Conservation (phyloP, 2,888 invertebrate genomes). For the Cerceris ruficornis region DNA sequence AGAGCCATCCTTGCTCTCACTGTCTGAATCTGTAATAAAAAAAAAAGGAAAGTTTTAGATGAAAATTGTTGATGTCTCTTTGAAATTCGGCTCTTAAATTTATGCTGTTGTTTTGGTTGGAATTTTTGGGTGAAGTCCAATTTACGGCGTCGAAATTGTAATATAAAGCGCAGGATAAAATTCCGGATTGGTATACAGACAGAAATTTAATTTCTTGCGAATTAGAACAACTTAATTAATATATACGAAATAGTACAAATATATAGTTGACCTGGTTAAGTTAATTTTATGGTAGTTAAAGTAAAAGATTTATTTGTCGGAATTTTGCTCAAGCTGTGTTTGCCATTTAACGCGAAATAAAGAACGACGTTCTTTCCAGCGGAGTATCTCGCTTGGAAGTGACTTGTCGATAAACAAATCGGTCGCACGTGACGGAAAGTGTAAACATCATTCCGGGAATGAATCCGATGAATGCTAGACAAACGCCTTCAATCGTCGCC, state of each 20-base stretch:
- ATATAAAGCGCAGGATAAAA: no score
- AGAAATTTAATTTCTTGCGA: no score
- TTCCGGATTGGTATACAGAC: no score
- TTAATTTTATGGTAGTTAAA: no score
- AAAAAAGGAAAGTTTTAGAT: neutral
- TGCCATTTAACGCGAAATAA: neutral
- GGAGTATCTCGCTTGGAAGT: neutral
- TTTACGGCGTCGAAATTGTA: no score
- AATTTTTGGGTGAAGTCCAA: neutral
- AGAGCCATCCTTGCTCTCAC: constrained; percentile 83
- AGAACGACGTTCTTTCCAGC: neutral
- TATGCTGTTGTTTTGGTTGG: neutral
- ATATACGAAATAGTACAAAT: no score
- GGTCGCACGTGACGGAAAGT: constrained; percentile 26
- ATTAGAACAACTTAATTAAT: no score
- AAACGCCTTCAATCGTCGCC: constrained; percentile 59
- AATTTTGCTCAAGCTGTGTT: no score
- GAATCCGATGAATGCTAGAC: constrained; percentile 25
- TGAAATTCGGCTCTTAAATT: neutral
- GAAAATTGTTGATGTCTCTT: neutral
- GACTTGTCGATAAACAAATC: constrained; percentile 22
- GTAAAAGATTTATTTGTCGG: no score
- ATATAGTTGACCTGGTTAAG: no score
- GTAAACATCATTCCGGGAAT: constrained; percentile 21
- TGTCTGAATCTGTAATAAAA: constrained; percentile 85